Conservation (phyloP, 2,888 invertebrate species). For the Pyrrhia umbra region DNA sequence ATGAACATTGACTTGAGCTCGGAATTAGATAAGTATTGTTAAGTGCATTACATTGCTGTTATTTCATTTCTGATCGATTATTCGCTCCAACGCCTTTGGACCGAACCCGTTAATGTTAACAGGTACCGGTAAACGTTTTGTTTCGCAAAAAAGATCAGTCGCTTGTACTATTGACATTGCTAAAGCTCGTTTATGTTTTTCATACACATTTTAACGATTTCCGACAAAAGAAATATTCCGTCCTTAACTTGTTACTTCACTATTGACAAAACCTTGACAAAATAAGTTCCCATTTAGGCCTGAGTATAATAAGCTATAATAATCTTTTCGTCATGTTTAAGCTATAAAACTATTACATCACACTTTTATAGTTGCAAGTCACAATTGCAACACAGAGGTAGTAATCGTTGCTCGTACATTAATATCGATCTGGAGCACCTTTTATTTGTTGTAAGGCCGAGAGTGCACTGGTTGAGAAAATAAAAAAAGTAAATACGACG, state of each 20-base stretch:
- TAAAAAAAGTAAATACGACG: slow-evolving; percentile 68
- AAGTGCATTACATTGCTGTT: slow-evolving; percentile 72
- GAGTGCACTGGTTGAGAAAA: slow-evolving; percentile 56
- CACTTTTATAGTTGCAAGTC: slow-evolving; percentile 46
- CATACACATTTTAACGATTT: slow-evolving; percentile 42
- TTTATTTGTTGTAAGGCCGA: slow-evolving; percentile 56
- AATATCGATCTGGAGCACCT: slow-evolving; percentile 60
- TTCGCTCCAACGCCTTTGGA: slow-evolving; percentile 78
- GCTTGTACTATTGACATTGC: slow-evolving; percentile 59
- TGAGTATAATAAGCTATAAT: slow-evolving; percentile 47
- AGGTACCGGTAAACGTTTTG: slow-evolving; percentile 69
- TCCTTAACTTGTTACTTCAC: slow-evolving; percentile 35
- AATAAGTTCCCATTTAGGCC: slow-evolving; percentile 53
- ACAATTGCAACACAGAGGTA: slow-evolving; percentile 58
- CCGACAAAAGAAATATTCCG: slow-evolving; percentile 35
- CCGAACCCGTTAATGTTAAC: slow-evolving; percentile 62
- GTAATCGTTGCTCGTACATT: slow-evolving; percentile 52
- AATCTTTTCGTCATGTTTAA: slow-evolving; percentile 53
- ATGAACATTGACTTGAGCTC: slow-evolving; percentile 30
- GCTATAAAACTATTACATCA: slow-evolving; percentile 59
- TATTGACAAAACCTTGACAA: slow-evolving; percentile 47
- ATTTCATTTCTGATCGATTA: slow-evolving; percentile 79
- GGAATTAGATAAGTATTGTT: slow-evolving; percentile 54
- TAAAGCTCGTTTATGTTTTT: slow-evolving; percentile 40
- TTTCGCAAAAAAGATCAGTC: slow-evolving; percentile 55